Evolutionary conservation across 1,140 invertebrate genomes (phyloP), one percentile per base, ranked within the genome.

Genomic region (Pseudomyrmex concolor): DNA sequence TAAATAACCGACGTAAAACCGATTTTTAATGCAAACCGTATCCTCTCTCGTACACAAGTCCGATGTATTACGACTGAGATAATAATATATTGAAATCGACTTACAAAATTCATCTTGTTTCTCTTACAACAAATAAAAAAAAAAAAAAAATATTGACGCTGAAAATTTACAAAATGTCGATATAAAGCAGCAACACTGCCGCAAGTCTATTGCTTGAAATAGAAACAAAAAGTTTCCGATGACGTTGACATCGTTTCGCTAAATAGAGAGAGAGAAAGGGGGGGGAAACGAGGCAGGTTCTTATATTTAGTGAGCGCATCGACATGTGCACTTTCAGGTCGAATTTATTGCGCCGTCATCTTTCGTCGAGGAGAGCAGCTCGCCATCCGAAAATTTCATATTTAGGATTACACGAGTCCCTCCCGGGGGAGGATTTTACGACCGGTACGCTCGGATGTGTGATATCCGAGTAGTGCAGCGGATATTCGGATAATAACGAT

Each of bases 401-500:
- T 78, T 78, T 77, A 4, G 10, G 10, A 25, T 45, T 70, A 25
- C 13, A 7, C 13, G 19, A 25, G 1, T 78, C 17, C 9, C 1
- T 13, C 13, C 8, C 15, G 34, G 19, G 57, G 34, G 19, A 70
- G 34, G 19, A 70, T 15, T 59, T 78, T 78, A 78, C 7, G 76
- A 13, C 43, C 43, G 54, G 57, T 68, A 48, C 19, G 19, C 10
- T 50, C 3, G 43, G 19, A 34, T 34, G 19, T 2, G 54, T 68
- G 19, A 78, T 77, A 67, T 48, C 48, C 63, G 51, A 78, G 17
- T 34, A 34, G 34, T 59, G 54, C 34, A 57, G 19, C 34, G 10
- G 19, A 78, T 78, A 78, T 78, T 78, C 70, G 64, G 76, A 70
- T 78, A 78, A 78, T 78, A 78, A 78, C 19, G 64, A 78, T 48